Percentiles rank a stretch among this genome's conserved stretches.
These are phyloP conservation scores for Bombus ignitus DNA, from an alignment of 1,140 invertebrate species.

Conservation along the genomic window DNA sequence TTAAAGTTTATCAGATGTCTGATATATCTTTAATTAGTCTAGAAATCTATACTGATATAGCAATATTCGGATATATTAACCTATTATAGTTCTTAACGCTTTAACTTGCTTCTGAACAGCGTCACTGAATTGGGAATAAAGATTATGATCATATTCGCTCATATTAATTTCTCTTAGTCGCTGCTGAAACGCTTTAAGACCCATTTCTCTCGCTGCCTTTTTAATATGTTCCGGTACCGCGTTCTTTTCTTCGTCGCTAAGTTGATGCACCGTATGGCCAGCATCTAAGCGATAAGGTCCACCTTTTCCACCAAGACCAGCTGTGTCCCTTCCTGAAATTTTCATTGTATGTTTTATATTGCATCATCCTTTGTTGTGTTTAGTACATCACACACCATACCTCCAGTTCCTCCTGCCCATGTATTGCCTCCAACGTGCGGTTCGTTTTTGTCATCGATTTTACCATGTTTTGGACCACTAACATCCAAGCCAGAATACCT, in stretches of 20 bases:
- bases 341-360: background rate
- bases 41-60: background rate
- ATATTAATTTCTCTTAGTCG: slow-evolving; percentile 96
- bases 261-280: slow-evolving; percentile 94
- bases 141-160: slow-evolving; percentile 95
- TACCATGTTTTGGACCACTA: slow-evolving; percentile 94
- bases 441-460: slow-evolving; percentile 93
- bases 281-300: slow-evolving; percentile 96
- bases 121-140: slow-evolving; percentile 92
- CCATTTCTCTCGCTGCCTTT: slow-evolving; percentile 96
- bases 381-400: slow-evolving; percentile 70
- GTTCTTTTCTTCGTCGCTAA: slow-evolving; percentile 95
- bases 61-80: slow-evolving; percentile 61
- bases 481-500: slow-evolving; percentile 88
- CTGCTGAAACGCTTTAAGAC: slow-evolving; percentile 93
- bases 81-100: slow-evolving; percentile 86
- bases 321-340: slow-evolving; percentile 88
- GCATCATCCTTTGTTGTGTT: background rate
- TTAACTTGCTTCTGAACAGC: slow-evolving; percentile 91
- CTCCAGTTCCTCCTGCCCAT: slow-evolving; percentile 97
- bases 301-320: slow-evolving; percentile 96
- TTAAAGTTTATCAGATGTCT: background rate
- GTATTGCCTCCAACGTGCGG: slow-evolving; percentile 98
- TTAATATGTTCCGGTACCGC: slow-evolving; percentile 94
- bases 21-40: background rate